Percentiles rank a stretch among this genome's conserved stretches.
phyloP scores from a whole-genome alignment of 2,797 vertebrate genomes.

The Hydrocynus forskahlii region DNA sequence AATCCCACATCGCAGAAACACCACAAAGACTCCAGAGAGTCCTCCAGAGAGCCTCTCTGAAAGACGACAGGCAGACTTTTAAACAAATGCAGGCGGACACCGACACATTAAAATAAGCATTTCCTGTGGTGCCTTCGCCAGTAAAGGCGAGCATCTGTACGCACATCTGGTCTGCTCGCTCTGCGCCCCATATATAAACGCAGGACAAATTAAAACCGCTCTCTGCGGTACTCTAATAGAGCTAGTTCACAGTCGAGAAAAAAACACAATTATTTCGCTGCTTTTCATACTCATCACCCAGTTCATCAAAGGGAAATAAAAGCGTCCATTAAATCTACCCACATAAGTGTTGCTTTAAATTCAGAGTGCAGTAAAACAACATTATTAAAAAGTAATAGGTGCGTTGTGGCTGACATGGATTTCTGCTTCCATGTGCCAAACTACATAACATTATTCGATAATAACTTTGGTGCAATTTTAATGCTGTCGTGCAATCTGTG shows the following conservation, averaged over 20 bases:
- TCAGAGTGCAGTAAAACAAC: conserved; percentile 40
- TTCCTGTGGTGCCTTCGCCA: conserved; percentile 64
- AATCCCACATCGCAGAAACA: conserved; percentile 61
- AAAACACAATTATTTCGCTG: conserved; percentile 10
- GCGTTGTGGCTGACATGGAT: conserved; percentile 32
- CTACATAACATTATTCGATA: conserved; percentile 11
- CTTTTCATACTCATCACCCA: conserved; percentile 31
- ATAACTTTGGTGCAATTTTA: conserved; percentile 22
- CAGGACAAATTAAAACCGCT: conserved; percentile 29
- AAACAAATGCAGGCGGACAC: conserved; percentile 69
- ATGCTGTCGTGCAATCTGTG: not conserved
- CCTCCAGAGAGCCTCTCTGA: conserved; percentile 41
- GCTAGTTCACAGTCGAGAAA: conserved; percentile 5
- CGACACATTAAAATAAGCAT: conserved; percentile 63
- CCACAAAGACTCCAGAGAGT: conserved; percentile 55
- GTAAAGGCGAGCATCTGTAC: conserved; percentile 68
- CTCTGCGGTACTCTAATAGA: conserved; percentile 25
- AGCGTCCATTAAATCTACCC: conserved; percentile 27
- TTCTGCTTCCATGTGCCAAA: conserved; percentile 26
- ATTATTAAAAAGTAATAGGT: conserved; percentile 55
- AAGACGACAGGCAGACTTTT: conserved; percentile 57
- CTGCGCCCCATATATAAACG: conserved; percentile 40
- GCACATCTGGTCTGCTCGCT: conserved; percentile 54
- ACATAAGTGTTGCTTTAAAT: conserved; percentile 44
- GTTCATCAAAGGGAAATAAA: conserved; percentile 46